phyloP scores from a whole-genome alignment of 1,140 invertebrate species.

The Saccostrea glomerata region DNA sequence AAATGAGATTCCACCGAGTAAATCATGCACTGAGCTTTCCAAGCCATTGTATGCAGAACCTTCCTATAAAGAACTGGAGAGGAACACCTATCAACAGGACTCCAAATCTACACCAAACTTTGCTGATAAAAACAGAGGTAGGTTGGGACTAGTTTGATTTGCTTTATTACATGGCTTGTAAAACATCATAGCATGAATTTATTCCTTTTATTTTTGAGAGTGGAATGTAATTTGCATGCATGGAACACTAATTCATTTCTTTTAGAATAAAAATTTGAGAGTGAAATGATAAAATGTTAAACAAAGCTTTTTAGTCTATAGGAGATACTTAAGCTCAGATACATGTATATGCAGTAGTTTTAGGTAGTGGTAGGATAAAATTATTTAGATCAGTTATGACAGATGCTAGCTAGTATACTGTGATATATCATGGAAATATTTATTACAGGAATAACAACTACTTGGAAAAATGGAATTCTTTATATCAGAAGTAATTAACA shows the following conservation, averaged over 20 bases:
- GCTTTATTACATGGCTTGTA: background rate
- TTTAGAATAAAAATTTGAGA: background rate
- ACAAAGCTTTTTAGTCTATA: background rate
- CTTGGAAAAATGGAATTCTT: constrained; percentile 33
- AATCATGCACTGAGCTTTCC: constrained; percentile 8
- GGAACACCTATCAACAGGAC: background rate
- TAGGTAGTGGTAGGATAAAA: background rate
- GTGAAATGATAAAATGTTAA: background rate
- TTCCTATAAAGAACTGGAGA: background rate
- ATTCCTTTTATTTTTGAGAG: background rate
- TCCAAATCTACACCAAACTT: background rate
- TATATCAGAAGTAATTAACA: constrained; percentile 36
- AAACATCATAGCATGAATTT: background rate
- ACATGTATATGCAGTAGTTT: background rate
- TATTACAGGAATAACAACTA: constrained; percentile 28
- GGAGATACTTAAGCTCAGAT: background rate
- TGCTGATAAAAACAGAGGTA: background rate
- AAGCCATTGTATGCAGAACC: background rate
- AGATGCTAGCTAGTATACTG: background rate
- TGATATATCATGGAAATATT: background rate
- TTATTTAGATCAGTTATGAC: background rate
- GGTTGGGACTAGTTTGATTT: background rate
- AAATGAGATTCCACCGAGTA: background rate
- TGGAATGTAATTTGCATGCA: background rate
- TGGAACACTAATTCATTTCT: background rate